These are phyloP conservation scores for Teleogryllus occipitalis DNA, from an alignment of 1,140 invertebrate species.

Conservation along the genomic window DNA sequence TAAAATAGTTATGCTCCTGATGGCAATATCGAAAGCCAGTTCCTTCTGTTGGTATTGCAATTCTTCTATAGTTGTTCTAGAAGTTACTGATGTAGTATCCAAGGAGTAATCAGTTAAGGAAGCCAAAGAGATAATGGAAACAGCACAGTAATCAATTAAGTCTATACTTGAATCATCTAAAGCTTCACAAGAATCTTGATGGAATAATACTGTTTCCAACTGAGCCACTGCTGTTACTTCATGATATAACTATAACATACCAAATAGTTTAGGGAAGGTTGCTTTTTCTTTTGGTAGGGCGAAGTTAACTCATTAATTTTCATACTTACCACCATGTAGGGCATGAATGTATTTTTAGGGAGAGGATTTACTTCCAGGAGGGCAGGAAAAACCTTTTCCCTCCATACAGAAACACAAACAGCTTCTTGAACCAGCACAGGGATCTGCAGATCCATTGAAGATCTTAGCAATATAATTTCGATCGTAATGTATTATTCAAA, in stretches of 20 bases:
- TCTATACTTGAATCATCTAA: constrained; percentile 60
- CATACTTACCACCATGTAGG: constrained; percentile 52
- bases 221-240: constrained; percentile 59
- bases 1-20: constrained; percentile 60
- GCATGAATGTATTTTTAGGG: constrained; percentile 56
- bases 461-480: neutral
- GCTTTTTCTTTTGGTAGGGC: neutral
- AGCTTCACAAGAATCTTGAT: constrained; percentile 58
- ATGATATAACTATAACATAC: constrained; percentile 51
- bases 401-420: constrained; percentile 68
- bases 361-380: constrained; percentile 55
- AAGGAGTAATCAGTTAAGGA: constrained; percentile 38
- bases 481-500: neutral
- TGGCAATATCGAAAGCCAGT: constrained; percentile 60
- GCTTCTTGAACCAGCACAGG: constrained; percentile 63
- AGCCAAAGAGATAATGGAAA: constrained; percentile 35
- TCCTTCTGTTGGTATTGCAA: constrained; percentile 45
- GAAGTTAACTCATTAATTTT: neutral
- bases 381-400: constrained; percentile 59
- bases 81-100: constrained; percentile 20
- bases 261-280: neutral
- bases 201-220: constrained; percentile 64
- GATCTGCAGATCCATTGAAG: constrained; percentile 41
- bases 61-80: constrained; percentile 33
- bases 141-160: constrained; percentile 57